Percentiles rank a stretch among this genome's conserved stretches.
Conservation (phyloP, 2,113 vertebrate genomes). For the Microtus ochrogaster region DNA sequence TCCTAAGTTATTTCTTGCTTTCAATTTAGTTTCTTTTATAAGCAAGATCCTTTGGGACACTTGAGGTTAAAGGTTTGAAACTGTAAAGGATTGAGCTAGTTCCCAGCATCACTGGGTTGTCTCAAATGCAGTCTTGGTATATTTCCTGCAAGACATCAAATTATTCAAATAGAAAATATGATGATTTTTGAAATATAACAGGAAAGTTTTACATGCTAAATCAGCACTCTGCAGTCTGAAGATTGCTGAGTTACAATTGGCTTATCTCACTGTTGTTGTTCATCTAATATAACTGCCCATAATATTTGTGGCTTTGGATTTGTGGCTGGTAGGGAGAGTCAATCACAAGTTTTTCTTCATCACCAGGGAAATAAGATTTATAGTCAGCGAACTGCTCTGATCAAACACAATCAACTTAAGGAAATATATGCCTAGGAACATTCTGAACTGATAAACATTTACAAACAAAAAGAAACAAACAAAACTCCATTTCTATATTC, state of each 20-base stretch:
- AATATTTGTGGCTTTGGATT: slow-evolving; percentile 59
- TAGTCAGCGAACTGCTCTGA: slow-evolving; percentile 21
- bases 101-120: slow-evolving; percentile 27
- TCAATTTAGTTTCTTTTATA: neutral
- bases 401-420: slow-evolving; percentile 46
- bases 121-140: slow-evolving; percentile 41
- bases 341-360: slow-evolving; percentile 45
- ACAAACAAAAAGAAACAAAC: neutral
- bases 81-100: slow-evolving; percentile 33
- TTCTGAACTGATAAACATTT: slow-evolving; percentile 34
- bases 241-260: slow-evolving; percentile 54
- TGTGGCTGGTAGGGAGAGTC: slow-evolving; percentile 17
- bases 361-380: slow-evolving; percentile 38
- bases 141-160: slow-evolving; percentile 68
- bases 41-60: slow-evolving; percentile 9
- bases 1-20: slow-evolving; percentile 49
- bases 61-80: slow-evolving; percentile 53
- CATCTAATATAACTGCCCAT: slow-evolving; percentile 27
- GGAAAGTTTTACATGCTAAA: slow-evolving; percentile 30
- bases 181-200: slow-evolving; percentile 69
- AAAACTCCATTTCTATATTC: neutral
- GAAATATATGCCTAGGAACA: neutral
- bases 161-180: slow-evolving; percentile 72
- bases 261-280: neutral
- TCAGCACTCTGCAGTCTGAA: slow-evolving; percentile 51